Conservation (phyloP, 2,888 invertebrate genomes). For the Plebejus argus region DNA sequence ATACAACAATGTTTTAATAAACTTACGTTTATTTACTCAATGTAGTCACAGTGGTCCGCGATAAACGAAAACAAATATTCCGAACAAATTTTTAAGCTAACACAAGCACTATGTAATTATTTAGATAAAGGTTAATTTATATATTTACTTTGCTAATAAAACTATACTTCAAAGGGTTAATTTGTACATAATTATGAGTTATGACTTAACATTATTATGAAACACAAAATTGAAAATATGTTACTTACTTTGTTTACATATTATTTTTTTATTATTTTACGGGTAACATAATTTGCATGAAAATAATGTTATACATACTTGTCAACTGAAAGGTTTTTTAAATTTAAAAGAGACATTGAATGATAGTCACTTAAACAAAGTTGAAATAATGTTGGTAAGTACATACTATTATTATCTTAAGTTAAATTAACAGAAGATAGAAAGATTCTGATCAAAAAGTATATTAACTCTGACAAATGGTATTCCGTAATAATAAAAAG, state of each 20-base stretch:
- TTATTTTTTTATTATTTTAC: background rate
- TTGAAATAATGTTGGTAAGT: too few species aligned
- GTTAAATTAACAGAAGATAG: too few species aligned
- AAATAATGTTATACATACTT: background rate
- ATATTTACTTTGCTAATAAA: background rate
- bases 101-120: constrained; percentile 18
- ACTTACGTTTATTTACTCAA: constrained; percentile 21
- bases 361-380: too few species aligned
- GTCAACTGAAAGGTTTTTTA: background rate
- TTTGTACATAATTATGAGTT: background rate
- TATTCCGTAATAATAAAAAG: background rate
- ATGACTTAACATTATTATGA: background rate
- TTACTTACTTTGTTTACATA: background rate
- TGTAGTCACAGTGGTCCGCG: constrained; percentile 58
- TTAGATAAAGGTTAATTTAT: constrained; percentile 16
- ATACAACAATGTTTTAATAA: constrained; percentile 24
- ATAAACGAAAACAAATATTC: constrained; percentile 46
- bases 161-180: background rate
- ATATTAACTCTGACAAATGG: too few species aligned
- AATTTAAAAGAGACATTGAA: background rate
- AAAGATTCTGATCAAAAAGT: too few species aligned
- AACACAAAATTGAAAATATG: background rate
- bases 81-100: constrained; percentile 24
- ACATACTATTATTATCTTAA: too few species aligned
- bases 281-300: background rate